phyloP scores from a whole-genome alignment of 2,888 invertebrate species.

The Pyralis farinalis region DNA sequence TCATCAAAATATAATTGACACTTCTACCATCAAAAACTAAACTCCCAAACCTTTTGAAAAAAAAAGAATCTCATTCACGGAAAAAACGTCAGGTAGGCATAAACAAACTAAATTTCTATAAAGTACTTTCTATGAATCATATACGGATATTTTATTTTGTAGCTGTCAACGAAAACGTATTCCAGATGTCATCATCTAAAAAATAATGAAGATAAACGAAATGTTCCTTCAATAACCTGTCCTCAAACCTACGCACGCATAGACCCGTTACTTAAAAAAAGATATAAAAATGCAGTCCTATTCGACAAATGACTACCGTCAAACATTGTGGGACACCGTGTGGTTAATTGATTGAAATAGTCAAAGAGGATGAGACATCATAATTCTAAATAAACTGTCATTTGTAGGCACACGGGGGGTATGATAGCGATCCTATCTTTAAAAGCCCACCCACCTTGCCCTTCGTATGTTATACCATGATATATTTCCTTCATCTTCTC shows the following conservation, averaged over 20 bases:
- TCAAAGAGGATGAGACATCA: constrained; percentile 55
- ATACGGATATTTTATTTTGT: background rate
- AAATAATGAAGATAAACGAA: background rate
- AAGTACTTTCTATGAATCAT: background rate
- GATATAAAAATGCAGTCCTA: constrained; percentile 34
- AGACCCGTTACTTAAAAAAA: constrained; percentile 35
- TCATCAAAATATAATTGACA: too few species aligned
- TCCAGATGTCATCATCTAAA: background rate
- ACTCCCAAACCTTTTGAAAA: too few species aligned
- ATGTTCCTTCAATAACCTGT: background rate
- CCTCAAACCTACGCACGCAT: background rate
- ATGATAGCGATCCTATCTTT: constrained; percentile 12
- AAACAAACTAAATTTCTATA: background rate
- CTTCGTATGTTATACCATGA: constrained; percentile 3
- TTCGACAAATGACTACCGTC: constrained; percentile 60
- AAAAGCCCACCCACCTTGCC: constrained; percentile 33
- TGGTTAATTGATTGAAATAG: constrained; percentile 64
- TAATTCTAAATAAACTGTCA: constrained; percentile 52
- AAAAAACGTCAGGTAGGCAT: too few species aligned
- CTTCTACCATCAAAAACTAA: too few species aligned
- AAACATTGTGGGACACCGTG: constrained; percentile 22
- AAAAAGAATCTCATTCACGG: too few species aligned
- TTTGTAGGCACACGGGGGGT: constrained; percentile 33
- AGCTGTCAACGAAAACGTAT: background rate
- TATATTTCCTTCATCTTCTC: background rate